phyloP scores from a whole-genome alignment of 1,140 invertebrate species.

The Lepidotrigona ventralis region DNA sequence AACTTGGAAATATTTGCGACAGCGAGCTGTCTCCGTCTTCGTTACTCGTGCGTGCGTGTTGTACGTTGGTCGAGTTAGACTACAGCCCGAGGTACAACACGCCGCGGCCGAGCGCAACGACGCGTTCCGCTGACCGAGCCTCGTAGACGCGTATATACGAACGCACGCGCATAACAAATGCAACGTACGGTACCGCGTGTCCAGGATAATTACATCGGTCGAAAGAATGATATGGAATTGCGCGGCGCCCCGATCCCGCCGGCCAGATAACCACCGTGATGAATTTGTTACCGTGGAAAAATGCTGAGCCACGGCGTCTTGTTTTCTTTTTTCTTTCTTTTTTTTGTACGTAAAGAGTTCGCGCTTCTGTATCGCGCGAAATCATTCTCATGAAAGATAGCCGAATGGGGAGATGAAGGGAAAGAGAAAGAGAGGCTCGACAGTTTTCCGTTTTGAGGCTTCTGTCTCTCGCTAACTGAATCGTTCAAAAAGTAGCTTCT shows the following conservation, averaged over 20 bases:
- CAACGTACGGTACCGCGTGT: constrained; percentile 64
- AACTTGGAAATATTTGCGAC: constrained; percentile 75
- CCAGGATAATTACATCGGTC: constrained; percentile 66
- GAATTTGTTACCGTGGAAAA: constrained; percentile 62
- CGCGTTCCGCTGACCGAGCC: constrained; percentile 28
- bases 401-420: neutral
- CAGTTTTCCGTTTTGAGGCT: neutral
- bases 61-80: neutral
- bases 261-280: constrained; percentile 53
- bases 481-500: neutral
- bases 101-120: constrained; percentile 50
- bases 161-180: constrained; percentile 65
- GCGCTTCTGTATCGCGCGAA: neutral
- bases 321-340: neutral
- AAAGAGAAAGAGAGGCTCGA: neutral
- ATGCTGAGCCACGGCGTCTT: constrained; percentile 27
- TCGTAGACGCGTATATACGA: constrained; percentile 31
- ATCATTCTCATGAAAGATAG: constrained; percentile 13
- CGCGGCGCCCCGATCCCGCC: constrained; percentile 56
- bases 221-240: constrained; percentile 67
- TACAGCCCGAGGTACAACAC: neutral
- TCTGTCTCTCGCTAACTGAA: neutral
- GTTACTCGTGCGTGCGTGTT: neutral
- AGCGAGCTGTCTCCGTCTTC: constrained; percentile 12
- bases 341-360: constrained; percentile 18